Evolutionary conservation across 2,888 invertebrate genomes (phyloP).

Genomic region (Tachina fera): DNA sequence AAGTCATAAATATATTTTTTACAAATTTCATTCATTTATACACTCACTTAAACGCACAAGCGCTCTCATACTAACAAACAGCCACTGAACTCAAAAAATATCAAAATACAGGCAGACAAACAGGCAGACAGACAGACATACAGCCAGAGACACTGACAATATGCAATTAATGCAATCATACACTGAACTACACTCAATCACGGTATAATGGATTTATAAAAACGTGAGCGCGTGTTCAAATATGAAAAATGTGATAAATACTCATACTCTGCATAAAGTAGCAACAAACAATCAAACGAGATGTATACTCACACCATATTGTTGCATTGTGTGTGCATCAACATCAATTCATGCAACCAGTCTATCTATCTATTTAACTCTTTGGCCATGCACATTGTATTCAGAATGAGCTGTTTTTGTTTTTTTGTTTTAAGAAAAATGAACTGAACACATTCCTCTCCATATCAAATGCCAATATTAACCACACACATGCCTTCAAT

Average conservation of each 20-base stretch:
- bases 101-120: neutral
- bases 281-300: slow-evolving; percentile 37
- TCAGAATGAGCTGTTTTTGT: slow-evolving; percentile 35
- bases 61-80: neutral
- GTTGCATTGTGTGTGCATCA: neutral
- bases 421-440: slow-evolving; percentile 17
- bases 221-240: slow-evolving; percentile 70
- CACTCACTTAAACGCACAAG: slow-evolving; percentile 36
- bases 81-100: slow-evolving; percentile 1
- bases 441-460: slow-evolving; percentile 24
- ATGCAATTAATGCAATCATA: slow-evolving; percentile 70
- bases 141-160: slow-evolving; percentile 32
- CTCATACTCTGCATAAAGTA: slow-evolving; percentile 31
- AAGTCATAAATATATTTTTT: neutral
- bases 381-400: slow-evolving; percentile 28
- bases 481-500: slow-evolving; percentile 41
- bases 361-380: slow-evolving; percentile 21
- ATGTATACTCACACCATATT: neutral
- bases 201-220: slow-evolving; percentile 69
- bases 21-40: slow-evolving; percentile 39
- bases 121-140: neutral
- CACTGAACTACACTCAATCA: slow-evolving; percentile 65
- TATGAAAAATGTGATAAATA: slow-evolving; percentile 68
- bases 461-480: slow-evolving; percentile 49
- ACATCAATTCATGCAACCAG: slow-evolving; percentile 5